These are phyloP conservation scores for Calephelis perditalis DNA, from an alignment of 2,888 invertebrate species.

Conservation along the genomic window DNA sequence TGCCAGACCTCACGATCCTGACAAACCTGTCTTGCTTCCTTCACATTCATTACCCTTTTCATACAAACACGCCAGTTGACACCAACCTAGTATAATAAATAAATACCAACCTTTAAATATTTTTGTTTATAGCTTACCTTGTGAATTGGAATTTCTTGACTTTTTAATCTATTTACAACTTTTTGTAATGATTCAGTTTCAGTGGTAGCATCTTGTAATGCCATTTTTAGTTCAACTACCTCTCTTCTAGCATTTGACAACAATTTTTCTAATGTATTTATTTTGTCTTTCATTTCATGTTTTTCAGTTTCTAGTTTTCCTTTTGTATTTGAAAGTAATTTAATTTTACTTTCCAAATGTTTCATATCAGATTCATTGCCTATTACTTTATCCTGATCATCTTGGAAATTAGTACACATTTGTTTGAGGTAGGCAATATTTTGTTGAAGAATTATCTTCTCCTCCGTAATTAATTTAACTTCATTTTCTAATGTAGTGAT, in stretches of 20 bases:
- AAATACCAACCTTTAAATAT: too few species aligned
- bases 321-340: slow-evolving; percentile 71
- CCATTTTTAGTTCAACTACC: slow-evolving; percentile 79
- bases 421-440: slow-evolving; percentile 62
- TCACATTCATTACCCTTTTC: too few species aligned
- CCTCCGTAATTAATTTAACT: slow-evolving; percentile 62
- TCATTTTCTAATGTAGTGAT: slow-evolving; percentile 62
- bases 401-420: slow-evolving; percentile 61
- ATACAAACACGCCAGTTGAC: too few species aligned
- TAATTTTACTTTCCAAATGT: slow-evolving; percentile 67
- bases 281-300: slow-evolving; percentile 76
- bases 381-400: slow-evolving; percentile 42
- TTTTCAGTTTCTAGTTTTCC: slow-evolving; percentile 82
- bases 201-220: slow-evolving; percentile 80
- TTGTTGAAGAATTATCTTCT: slow-evolving; percentile 61
- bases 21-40: too few species aligned
- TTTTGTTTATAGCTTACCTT: slow-evolving; percentile 41
- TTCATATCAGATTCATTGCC: slow-evolving; percentile 60
- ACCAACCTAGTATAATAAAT: too few species aligned
- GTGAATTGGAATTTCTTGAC: slow-evolving; percentile 46
- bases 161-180: slow-evolving; percentile 57
- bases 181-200: slow-evolving; percentile 79
- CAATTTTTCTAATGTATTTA: slow-evolving; percentile 78
- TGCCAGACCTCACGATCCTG: too few species aligned
- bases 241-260: slow-evolving; percentile 83